Base-by-base conservation (phyloP, 2,888 invertebrate genomes). In the Dynastes grantii region DNA sequence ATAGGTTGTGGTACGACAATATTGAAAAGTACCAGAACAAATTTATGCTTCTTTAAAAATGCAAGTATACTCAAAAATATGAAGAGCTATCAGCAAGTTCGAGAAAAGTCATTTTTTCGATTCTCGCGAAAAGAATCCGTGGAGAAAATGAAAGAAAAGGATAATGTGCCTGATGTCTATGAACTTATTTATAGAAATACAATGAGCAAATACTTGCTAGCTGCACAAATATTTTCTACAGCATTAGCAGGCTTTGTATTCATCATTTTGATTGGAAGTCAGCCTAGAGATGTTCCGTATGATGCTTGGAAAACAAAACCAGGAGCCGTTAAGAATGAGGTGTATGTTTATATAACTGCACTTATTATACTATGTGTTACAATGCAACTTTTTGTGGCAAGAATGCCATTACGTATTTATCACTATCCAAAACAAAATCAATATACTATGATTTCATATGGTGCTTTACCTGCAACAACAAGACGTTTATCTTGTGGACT, bases 401-500 rank as follows among this genome's bases (percentile, higher is more conserved):
- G 82, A 80, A 83, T 85, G 82, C 88, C 89, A 8, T 70, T 88
- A 13, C 83, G 89, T 76, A 87, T 89, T 78, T 89, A 89, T 81
- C 85, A 85, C 78, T 81, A 83, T 76, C 81, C 84, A 16, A 81
- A 82, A 73, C 84, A 81, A 29, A 80, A 85, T 53, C 83, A 85
- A 78, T 89, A 89, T 81, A 83, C 85, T 49, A 83, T 85, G 51
- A 81, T 88, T n/a, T 83, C 83, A 76, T 82, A 85, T 78, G 83
- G 85, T 2, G 78, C 78, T 76, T 58, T 85, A 37, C 88, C 88
- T 8, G 80, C 81, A 29, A 81, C 81, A 53, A 82, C 79, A 40
- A 84, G 80, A 73, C 81, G 79, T 64, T 2, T 86, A 11, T 75
- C 45, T 4, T 85, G 85, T 77, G 81, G 81, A 45, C 77, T 81